Conservation (phyloP, 2,888 invertebrate genomes). For the Anthrax anthrax region DNA sequence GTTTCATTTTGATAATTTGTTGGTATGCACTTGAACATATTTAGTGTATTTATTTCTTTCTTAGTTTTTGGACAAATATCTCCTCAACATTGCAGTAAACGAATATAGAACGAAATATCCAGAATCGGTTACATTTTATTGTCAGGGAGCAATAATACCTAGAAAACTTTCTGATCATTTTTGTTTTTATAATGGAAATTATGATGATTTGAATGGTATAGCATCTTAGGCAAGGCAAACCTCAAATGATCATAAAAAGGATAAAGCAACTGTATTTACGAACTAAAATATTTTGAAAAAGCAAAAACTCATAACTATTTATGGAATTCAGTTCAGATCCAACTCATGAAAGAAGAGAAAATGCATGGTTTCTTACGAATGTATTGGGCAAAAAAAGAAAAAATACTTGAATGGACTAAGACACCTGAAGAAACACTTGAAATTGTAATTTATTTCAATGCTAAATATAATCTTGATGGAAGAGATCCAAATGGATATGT, state of each 20-base stretch:
- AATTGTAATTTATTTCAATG: conserved; percentile 69
- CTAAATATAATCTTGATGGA: conserved; percentile 76
- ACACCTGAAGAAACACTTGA: conserved; percentile 66
- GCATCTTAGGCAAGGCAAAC: conserved; percentile 69
- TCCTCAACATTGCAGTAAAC: conserved; percentile 59
- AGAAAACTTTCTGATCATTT: conserved; percentile 80
- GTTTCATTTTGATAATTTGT: conserved; percentile 66
- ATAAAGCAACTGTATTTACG: conserved; percentile 64
- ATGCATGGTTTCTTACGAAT: conserved; percentile 86
- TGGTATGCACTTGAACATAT: too few relatives aligned
- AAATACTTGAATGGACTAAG: conserved; percentile 62
- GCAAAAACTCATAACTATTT: conserved; percentile 71
- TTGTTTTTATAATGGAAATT: conserved; percentile 74
- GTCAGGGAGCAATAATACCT: conserved; percentile 77
- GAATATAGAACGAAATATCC: conserved; percentile 45
- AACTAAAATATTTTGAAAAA: conserved; percentile 51
- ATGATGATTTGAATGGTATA: conserved; percentile 66
- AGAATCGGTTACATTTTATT: conserved; percentile 60
- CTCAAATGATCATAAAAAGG: conserved; percentile 61
- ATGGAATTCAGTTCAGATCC: conserved; percentile 82
- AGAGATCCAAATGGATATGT: conserved; percentile 83
- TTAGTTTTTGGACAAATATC: conserved; percentile 58
- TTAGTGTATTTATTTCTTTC: not conserved
- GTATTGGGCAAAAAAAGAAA: conserved; percentile 73
- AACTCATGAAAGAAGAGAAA: conserved; percentile 70